These are phyloP conservation scores for Atta colombica DNA, from an alignment of 1,140 invertebrate genomes.

Conservation along the genomic window DNA sequence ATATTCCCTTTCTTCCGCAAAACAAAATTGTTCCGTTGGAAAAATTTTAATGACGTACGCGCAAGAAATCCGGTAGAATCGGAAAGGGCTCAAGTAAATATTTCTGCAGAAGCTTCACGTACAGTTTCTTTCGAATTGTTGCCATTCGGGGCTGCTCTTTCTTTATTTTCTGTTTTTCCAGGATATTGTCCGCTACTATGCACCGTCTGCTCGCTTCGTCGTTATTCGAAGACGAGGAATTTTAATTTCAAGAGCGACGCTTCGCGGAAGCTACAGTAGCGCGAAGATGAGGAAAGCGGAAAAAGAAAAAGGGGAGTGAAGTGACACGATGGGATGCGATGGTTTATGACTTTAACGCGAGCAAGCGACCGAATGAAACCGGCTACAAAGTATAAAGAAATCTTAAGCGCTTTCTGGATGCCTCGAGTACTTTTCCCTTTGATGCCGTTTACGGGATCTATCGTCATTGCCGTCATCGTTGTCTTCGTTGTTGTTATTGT, in stretches of 20 bases:
- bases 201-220: slow-evolving; percentile 30
- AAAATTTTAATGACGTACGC: slow-evolving; percentile 43
- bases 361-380: slow-evolving; percentile 69
- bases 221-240: slow-evolving; percentile 45
- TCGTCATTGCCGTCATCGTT: slow-evolving; percentile 20
- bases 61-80: slow-evolving; percentile 26
- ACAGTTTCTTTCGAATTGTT: slow-evolving; percentile 31
- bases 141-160: not conserved
- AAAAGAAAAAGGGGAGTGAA: not conserved
- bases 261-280: not conserved
- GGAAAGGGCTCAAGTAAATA: slow-evolving; percentile 44
- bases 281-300: not conserved
- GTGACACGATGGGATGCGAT: slow-evolving; percentile 32
- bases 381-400: slow-evolving; percentile 73
- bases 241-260: slow-evolving; percentile 51
- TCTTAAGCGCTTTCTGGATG: slow-evolving; percentile 71
- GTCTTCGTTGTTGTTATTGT: slow-evolving; percentile 10
- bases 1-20: not conserved
- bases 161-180: slow-evolving; percentile 9
- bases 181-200: slow-evolving; percentile 14
- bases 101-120: slow-evolving; percentile 35
- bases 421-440: slow-evolving; percentile 70
- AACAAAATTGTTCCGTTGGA: slow-evolving; percentile 20
- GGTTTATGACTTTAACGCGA: slow-evolving; percentile 67
- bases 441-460: slow-evolving; percentile 67